Evolutionary conservation across 2,888 invertebrate genomes (phyloP).

Genomic region (Micropterix aruncella): DNA sequence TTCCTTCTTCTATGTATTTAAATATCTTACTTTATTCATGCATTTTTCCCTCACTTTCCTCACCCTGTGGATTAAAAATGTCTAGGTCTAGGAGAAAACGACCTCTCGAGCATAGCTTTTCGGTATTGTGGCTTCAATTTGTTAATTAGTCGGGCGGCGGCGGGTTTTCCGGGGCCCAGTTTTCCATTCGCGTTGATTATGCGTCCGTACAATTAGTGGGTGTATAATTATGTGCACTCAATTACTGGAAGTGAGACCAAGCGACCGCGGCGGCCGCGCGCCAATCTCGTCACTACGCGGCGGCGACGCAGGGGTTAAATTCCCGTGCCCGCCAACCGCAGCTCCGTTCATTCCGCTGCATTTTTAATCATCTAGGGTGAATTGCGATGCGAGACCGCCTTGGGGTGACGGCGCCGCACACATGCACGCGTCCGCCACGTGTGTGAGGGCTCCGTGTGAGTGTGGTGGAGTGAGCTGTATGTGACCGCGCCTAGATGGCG

Average conservation of each 20-base stretch:
- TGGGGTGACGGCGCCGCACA: background rate
- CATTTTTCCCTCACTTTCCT: no score
- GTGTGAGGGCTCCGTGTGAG: background rate
- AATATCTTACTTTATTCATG: no score
- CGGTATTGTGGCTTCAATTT: no score
- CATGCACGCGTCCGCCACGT: background rate
- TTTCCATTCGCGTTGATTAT: background rate
- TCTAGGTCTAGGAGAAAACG: no score
- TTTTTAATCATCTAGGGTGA: background rate
- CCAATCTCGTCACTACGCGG: background rate
- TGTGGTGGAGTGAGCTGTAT: no score
- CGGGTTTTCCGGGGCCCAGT: no score
- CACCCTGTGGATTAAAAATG: no score
- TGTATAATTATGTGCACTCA: background rate
- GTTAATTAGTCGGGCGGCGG: no score
- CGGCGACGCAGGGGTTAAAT: background rate
- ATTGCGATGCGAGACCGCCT: background rate
- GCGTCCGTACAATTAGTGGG: background rate
- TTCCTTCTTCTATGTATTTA: no score
- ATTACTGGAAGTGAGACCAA: background rate
- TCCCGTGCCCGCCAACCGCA: background rate
- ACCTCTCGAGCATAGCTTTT: no score
- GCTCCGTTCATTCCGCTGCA: background rate
- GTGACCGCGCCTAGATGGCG: no score
- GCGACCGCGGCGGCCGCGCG: background rate